Evolutionary conservation across 2,113 vertebrate species (phyloP).

Genomic region (Laterallus jamaicensis): DNA sequence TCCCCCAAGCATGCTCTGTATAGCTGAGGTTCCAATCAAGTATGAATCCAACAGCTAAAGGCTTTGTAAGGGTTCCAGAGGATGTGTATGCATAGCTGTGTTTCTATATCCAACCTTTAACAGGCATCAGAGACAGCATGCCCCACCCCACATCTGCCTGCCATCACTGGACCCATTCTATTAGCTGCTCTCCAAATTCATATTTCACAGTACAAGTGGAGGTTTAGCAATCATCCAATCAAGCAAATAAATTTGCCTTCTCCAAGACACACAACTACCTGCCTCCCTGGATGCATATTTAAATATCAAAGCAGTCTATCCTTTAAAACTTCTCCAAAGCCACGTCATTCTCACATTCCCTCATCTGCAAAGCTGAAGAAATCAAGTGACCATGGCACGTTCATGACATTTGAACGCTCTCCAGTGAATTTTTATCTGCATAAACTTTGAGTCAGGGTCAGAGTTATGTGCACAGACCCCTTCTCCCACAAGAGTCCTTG

Average conservation of each 20-base stretch:
- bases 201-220: neutral
- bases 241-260: neutral
- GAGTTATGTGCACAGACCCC: neutral
- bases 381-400: neutral
- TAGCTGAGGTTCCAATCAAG: neutral
- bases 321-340: constrained; percentile 8
- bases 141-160: constrained; percentile 32
- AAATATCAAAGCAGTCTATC: neutral
- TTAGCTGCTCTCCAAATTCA: neutral
- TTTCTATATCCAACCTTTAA: neutral
- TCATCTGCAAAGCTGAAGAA: neutral
- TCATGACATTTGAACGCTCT: neutral
- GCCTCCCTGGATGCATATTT: neutral
- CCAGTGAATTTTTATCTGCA: neutral
- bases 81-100: neutral
- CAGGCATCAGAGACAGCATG: neutral
- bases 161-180: neutral
- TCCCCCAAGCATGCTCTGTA: rapidly evolving
- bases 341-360: neutral
- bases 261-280: constrained; percentile 13
- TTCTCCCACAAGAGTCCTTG: neutral
- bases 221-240: neutral
- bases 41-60: neutral
- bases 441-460: neutral
- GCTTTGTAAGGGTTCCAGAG: neutral